phyloP scores from a whole-genome alignment of 92 coral and sea anemone species.

The Phymanthus crucifer region DNA sequence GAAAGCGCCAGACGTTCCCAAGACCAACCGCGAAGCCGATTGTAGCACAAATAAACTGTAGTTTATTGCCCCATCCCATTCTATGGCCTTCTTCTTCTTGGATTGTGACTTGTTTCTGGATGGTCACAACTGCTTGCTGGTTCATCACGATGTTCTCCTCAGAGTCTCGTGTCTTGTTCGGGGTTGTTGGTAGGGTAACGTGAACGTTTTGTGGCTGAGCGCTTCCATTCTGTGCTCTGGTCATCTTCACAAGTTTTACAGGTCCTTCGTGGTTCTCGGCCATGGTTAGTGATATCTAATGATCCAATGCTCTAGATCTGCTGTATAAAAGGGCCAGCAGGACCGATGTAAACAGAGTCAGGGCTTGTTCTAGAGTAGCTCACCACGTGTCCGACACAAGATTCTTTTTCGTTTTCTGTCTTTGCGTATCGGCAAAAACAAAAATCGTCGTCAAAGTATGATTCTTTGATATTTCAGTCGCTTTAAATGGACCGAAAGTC shows the following conservation, averaged over 20 bases:
- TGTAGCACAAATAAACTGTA: conserved; percentile 49
- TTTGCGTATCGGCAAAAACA: not conserved
- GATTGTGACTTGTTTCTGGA: not conserved
- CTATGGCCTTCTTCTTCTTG: conserved; percentile 30
- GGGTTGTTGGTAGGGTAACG: conserved; percentile 17
- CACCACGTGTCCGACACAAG: not conserved
- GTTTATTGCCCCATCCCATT: conserved; percentile 71
- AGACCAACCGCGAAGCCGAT: conserved; percentile 25
- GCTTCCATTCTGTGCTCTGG: not conserved
- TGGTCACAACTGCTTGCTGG: conserved; percentile 27
- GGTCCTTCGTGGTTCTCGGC: conserved; percentile 5
- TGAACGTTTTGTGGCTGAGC: not conserved
- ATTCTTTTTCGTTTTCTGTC: not conserved
- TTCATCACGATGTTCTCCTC: conserved; percentile 32
- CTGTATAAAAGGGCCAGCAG: not conserved
- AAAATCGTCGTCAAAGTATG: not conserved
- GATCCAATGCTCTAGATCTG: not conserved
- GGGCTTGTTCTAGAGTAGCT: not conserved
- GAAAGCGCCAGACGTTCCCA: conserved; percentile 30
- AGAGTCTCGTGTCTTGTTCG: not conserved
- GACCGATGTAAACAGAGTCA: not conserved
- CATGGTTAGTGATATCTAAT: conserved; percentile 4
- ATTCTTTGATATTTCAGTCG: not conserved
- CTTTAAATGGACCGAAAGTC: not conserved
- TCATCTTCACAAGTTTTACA: not conserved